Conservation (phyloP, 92 coral and sea anemone genomes). For the Pocillopora grandis region DNA sequence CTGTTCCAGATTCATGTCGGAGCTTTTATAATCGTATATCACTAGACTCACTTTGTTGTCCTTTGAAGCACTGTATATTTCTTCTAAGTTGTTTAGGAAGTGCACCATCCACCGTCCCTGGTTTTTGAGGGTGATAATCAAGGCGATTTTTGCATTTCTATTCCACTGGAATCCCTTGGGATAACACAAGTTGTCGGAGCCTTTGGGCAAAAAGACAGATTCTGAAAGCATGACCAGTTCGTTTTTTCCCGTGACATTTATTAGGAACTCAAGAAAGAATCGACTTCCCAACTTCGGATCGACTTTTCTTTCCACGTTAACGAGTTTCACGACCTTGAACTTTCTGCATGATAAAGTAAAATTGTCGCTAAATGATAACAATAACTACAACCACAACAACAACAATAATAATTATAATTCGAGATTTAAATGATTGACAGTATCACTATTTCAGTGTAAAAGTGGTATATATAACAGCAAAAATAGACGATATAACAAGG, state of each 20-base stretch:
- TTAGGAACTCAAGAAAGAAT: slow-evolving; percentile 49
- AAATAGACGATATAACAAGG: too few relatives aligned
- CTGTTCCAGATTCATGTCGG: slow-evolving; percentile 55
- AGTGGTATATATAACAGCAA: too few relatives aligned
- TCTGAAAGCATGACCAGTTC: slow-evolving; percentile 52
- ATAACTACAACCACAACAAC: too few relatives aligned
- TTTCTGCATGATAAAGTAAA: slow-evolving; percentile 1
- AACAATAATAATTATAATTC: too few relatives aligned
- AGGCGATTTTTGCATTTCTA: slow-evolving; percentile 41
- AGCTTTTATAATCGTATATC: slow-evolving; percentile 57
- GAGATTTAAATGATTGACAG: too few relatives aligned
- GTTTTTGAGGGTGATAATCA: slow-evolving; percentile 52
- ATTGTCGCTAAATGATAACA: too few relatives aligned
- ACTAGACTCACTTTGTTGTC: slow-evolving; percentile 56
- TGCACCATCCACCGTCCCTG: slow-evolving; percentile 72
- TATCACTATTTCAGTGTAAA: too few relatives aligned
- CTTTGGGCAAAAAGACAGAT: slow-evolving; percentile 49
- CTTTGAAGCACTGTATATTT: slow-evolving; percentile 52
- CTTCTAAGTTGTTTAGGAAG: slow-evolving; percentile 65
- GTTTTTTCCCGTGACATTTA: slow-evolving; percentile 34
- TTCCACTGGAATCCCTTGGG: slow-evolving; percentile 76
- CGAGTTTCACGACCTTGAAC: slow-evolving; percentile 5
- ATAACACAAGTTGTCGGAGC: slow-evolving; percentile 52
- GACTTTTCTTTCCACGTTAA: slow-evolving; percentile 59
- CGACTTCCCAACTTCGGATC: slow-evolving; percentile 50